These are phyloP conservation scores for Mugil cephalus DNA, from an alignment of 2,113 vertebrate genomes.

Conservation along the genomic window DNA sequence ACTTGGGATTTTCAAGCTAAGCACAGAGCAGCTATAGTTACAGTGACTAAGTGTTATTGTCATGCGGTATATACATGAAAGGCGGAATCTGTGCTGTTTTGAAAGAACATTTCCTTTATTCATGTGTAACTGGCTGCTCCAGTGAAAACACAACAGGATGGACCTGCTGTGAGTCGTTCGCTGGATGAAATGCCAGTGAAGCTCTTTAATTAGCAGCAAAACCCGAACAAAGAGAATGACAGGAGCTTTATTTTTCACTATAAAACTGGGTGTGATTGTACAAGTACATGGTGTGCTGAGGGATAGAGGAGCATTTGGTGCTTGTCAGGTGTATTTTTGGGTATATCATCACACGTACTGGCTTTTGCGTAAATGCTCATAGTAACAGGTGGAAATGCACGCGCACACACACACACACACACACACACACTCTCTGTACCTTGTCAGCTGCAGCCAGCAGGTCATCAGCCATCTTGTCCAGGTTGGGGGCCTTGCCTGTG, in stretches of 20 bases:
- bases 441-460: conserved; percentile 95
- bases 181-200: not conserved
- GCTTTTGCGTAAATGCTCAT: conserved; percentile 18
- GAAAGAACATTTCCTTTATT: too few species aligned
- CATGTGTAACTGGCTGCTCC: not conserved
- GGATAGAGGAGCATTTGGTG: conserved; percentile 6
- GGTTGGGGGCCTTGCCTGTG: conserved; percentile 94
- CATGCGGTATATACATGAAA: too few species aligned
- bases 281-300: not conserved
- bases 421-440: conserved; percentile 74
- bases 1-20: too few species aligned
- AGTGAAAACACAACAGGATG: not conserved
- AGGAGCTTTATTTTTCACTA: not conserved
- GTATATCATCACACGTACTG: conserved; percentile 35
- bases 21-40: too few species aligned
- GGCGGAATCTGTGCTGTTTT: too few species aligned
- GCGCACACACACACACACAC: conserved; percentile 26
- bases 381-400: conserved; percentile 44
- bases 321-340: conserved; percentile 25
- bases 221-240: not conserved
- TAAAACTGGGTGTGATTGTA: not conserved
- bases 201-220: not conserved
- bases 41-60: too few species aligned
- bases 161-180: not conserved
- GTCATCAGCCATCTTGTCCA: conserved; percentile 98